These are phyloP conservation scores for Mustelus asterias DNA, from an alignment of 2,113 vertebrate species.

Conservation along the genomic window DNA sequence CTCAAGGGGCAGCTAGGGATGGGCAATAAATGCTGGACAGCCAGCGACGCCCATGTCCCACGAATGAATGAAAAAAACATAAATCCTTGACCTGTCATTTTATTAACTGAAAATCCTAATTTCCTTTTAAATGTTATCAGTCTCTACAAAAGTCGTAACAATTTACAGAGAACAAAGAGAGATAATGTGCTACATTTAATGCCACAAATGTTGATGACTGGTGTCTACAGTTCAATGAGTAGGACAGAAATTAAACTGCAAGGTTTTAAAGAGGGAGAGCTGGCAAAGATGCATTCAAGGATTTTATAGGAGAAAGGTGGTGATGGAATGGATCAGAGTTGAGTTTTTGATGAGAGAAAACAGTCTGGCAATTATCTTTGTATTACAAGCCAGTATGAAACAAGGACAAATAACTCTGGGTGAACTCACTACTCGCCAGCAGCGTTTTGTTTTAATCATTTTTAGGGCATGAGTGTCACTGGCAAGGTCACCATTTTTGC, in stretches of 20 bases:
- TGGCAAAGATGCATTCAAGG: neutral
- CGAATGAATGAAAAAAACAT: too few relatives aligned
- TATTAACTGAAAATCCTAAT: neutral
- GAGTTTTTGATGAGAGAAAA: neutral
- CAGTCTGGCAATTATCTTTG: neutral
- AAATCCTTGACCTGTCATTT: neutral
- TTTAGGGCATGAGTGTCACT: too few relatives aligned
- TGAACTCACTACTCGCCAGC: neutral
- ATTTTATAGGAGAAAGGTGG: neutral
- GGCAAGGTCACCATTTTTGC: neutral
- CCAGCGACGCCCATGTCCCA: too few relatives aligned
- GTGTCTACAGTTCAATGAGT: neutral
- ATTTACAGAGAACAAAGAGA: neutral
- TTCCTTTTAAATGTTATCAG: neutral
- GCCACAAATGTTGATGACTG: neutral
- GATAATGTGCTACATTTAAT: neutral
- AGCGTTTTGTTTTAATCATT: too few relatives aligned
- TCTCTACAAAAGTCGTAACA: neutral
- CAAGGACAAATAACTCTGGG: neutral
- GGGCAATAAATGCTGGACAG: too few relatives aligned
- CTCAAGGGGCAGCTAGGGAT: too few relatives aligned
- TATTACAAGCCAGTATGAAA: neutral
- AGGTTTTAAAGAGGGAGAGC: neutral
- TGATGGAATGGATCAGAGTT: neutral
- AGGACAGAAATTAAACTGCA: neutral